Evolutionary conservation across 2,888 invertebrate species (phyloP), one percentile per base, ranked within the genome.

Genomic region (Leptopterna dolabrata): DNA sequence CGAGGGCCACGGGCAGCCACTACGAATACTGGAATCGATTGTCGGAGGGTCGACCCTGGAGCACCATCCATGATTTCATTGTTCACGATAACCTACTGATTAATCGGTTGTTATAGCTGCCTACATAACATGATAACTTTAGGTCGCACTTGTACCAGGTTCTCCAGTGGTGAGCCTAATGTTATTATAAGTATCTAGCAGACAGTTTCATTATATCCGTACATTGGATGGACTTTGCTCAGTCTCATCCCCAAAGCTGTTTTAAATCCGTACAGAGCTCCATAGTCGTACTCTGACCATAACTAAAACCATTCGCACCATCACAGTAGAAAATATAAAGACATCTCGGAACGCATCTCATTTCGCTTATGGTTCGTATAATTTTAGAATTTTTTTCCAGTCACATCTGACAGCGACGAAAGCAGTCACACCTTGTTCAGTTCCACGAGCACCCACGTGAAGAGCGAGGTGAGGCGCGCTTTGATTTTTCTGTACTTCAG

Each of bases 381-480:
- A 24, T 27, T 63, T 63, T 63, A 63, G 63, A 63, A 63, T 63
- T 24, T 63, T 24, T 63, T 24, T 16, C 7, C 47, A 47, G 47
- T 47, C 47, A 13, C 24, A 24, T n/a, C 14, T 13, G 2, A 2
- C 16, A 16, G 13, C 13, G 13, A 9, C 27, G 0, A 9, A 24
- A 24, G 63, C 24, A 63, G 63, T 86, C 86, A 86, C 19, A 80
- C 55, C 36, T 82, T 86, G 24, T 41, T 55, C 29, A 97, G 93
- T 91, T 95, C 95, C 30, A 95, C 97, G 90, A 96, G 92, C 70
- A 97, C 93, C 95, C 96, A 96, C 14, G 97, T 97, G 93, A 96
- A 97, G 7, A 97, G 93, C 90, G 95, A 94, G 89, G 94, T 94
- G 88, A 95, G 94, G 89, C 94, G 94, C 78, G 95, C 93, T 90